Base-by-base conservation (phyloP, 1,140 invertebrate species). In the Psix sp. region DNA sequence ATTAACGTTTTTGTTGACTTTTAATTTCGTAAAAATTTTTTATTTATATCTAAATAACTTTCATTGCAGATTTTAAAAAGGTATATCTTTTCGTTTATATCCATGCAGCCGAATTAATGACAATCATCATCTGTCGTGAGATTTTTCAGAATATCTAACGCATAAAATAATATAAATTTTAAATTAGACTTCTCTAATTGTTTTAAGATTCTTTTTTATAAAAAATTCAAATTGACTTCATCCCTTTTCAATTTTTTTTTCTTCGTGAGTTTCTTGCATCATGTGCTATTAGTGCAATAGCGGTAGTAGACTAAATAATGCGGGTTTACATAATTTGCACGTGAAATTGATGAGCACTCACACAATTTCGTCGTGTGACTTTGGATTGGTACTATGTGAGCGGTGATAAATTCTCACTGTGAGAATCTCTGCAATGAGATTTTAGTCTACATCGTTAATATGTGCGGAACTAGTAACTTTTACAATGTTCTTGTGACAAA, bases 251-350 rank as follows among this genome's bases (percentile, higher is more conserved):
- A 14, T 11, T 67, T 57, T 52, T 35, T 63, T 75, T 63, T 18
- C 29, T 21, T 40, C 56, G 43, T 36, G 46, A 76, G 56, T 59
- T 24, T 60, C 48, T 79, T 76, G 45, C 60, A 68, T 72, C 76
- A 80, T 63, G 59, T 36, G 42, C 42, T 67, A 52, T 60, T 60
- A 70, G 72, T 73, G 75, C 76, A 77, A 78, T 54, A 60, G 24
- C 73, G 77, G 51, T 40, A 73, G 67, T 46, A 57, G 36, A 36
- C 31, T 51, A 66, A 56, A 67, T 74, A 78, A 81, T 66, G 70
- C 45, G 59, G 54, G 66, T 83, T 82, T 83, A 81, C 78, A 80
- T 82, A 83, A 84, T 82, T 80, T 79, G 77, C 76, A 68, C 79
- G 75, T 70, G 65, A 73, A 72, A 73, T 74, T 76, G 59, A 74